Evolutionary conservation across 2,113 vertebrate genomes (phyloP), one percentile per base, ranked within the genome.

Genomic region (Hucho hucho): DNA sequence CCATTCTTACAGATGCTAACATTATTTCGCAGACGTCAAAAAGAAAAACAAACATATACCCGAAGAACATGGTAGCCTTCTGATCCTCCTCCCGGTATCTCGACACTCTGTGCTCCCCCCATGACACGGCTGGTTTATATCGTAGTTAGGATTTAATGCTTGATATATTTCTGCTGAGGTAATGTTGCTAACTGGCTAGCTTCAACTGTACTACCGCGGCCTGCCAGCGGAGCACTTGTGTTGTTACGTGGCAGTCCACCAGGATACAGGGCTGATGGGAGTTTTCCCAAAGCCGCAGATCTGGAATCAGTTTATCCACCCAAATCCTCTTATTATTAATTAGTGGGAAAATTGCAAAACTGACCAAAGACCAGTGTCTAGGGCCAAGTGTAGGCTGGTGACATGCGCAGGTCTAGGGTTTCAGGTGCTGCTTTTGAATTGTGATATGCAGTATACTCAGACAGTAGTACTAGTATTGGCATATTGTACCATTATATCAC

Each of bases 51-150:
- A 26, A 47, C 16, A 86, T 92, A 85, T 87, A 98, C 96, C 91
- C 96, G 90, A 74, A 98, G 90, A 83, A 98, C 96, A 78, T 98
- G 97, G 86, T 98, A 98, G 61, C 97, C 97, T 86, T 98, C 96
- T 0, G 95, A 97, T 65, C 97, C 97, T 78, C 96, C 96, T 47
- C 97, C 96, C 14, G 97, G 97, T 89, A 97, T 97, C 88, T 98
- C 97, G 82, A 97, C 93, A 82, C 97, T 98, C 91, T 98, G 96
- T 77, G 96, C 87, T 49, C 93, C 94, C 87, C 96, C 97, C 97
- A 98, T 97, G 28, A 7, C 77, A 43, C 72, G 73, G 77, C 43
- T 26, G 37, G 37, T 84, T 59, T 6, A 64, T 66, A 46, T 56
- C 13, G 64, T 53, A 74, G 9, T 75, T 49, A 6, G 58, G 29